A percentile compares a stretch with the other conserved stretches of the same genome.
phyloP scores from a whole-genome alignment of 1,140 invertebrate species.

The Metopolophium dirhodum region DNA sequence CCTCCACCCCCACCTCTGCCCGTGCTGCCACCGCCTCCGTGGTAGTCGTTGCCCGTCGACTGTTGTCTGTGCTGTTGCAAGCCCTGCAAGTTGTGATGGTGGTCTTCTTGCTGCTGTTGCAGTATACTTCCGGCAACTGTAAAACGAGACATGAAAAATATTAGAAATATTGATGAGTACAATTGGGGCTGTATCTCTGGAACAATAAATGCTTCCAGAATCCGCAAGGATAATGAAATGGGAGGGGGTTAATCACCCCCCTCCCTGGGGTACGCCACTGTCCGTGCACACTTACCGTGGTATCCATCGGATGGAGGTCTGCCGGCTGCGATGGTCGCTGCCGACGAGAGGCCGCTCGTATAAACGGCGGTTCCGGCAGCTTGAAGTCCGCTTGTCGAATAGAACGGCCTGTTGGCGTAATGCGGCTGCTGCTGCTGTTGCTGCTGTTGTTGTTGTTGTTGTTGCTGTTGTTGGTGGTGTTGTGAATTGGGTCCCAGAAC shows the following conservation, averaged over 20 bases:
- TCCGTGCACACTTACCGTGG: slow-evolving; percentile 14
- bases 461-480: slow-evolving; percentile 61
- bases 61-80: slow-evolving; percentile 41
- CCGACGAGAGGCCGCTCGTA: slow-evolving; percentile 14
- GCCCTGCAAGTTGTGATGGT: background rate
- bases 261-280: too few species aligned
- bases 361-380: slow-evolving; percentile 37
- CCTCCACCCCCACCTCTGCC: slow-evolving; percentile 58
- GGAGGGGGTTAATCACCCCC: too few species aligned
- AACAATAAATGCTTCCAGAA: too few species aligned
- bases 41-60: slow-evolving; percentile 14
- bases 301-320: slow-evolving; percentile 38
- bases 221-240: too few species aligned
- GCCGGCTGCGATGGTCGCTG: background rate
- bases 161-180: background rate
- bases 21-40: background rate
- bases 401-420: slow-evolving; percentile 58
- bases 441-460: slow-evolving; percentile 61
- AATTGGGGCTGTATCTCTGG: background rate
- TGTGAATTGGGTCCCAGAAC: slow-evolving; percentile 61
- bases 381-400: slow-evolving; percentile 43
- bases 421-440: slow-evolving; percentile 64
- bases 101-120: slow-evolving; percentile 20
- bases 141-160: background rate
- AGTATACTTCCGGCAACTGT: background rate